A percentile compares a stretch with the other conserved stretches of the same genome.
Conservation (phyloP, 2,888 invertebrate genomes). For the Tenthredo amoena region DNA sequence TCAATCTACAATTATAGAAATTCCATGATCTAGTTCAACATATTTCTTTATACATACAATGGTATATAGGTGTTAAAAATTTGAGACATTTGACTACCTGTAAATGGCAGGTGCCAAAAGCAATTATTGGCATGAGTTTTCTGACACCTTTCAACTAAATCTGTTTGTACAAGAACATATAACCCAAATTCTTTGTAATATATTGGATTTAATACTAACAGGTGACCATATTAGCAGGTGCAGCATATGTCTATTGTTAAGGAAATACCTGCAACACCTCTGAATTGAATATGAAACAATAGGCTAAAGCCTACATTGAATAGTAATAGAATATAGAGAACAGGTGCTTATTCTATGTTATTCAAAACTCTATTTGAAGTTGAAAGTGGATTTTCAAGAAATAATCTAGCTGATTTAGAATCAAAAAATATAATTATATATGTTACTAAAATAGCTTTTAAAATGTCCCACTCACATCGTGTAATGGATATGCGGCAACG, state of each 20-base stretch:
- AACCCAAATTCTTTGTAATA: background rate
- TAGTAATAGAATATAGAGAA: background rate
- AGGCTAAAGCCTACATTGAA: background rate
- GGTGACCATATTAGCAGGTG: constrained; percentile 38
- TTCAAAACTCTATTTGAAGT: background rate
- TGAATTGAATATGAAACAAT: constrained; percentile 36
- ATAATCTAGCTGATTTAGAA: background rate
- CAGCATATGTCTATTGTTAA: background rate
- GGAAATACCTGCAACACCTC: constrained; percentile 35
- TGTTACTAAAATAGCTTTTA: background rate
- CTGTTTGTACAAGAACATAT: background rate
- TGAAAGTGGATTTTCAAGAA: background rate
- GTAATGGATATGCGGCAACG: constrained; percentile 91
- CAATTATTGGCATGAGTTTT: background rate
- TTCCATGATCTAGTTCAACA: background rate
- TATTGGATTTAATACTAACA: constrained; percentile 6
- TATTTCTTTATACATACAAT: background rate
- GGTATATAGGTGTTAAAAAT: background rate
- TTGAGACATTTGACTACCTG: constrained; percentile 2
- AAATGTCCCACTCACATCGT: constrained; percentile 84
- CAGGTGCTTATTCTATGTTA: constrained; percentile 5
- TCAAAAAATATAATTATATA: background rate
- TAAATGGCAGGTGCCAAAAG: background rate
- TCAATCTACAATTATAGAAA: background rate
- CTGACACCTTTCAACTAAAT: constrained; percentile 29